Evolutionary conservation across 2,797 vertebrate genomes (phyloP), one percentile per base, ranked within the genome.

Genomic region (Myotis pilosus): DNA sequence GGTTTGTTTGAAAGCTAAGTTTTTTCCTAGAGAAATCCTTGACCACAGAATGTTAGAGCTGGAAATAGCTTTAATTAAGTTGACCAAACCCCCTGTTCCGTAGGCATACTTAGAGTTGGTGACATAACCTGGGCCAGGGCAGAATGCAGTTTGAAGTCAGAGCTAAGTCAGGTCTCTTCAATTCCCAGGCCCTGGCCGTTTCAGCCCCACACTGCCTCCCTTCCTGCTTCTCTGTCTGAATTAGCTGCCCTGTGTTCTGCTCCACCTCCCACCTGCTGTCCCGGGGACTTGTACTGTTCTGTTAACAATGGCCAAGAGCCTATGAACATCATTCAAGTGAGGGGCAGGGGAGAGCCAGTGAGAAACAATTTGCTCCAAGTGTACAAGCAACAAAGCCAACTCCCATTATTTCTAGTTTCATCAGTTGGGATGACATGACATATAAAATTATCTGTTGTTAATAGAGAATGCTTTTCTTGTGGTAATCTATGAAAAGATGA

Each of bases 1-100:
- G 49, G 49, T 51, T 51, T 51, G 49, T 51, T 51, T 51, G 15
- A 51, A 51, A 51, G 15, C 30, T 44, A 10, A 22, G 38, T 55
- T 79, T 91, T 81, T 81, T 64, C 20, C 64, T 71, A 62, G 72
- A 62, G 38, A 76, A 89, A 85, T n/a, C 20, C 66, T 74, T 85
- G 30, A 38, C 53, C 38, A 22, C 25, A 64, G 66, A 66, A 30
- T 41, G 28, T 38, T 30, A 92, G 22, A 44, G 10, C 44, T 82
- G 25, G 47, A 80, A 83, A n/a, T 47, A 60, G 28, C 53, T 78
- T 93, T 16, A 6, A 23, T 55, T 55, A 55, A 20, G 0, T 6
- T 13, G 51, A 9, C 30, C 44, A 36, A 57, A 55, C 3, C 2
- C 38, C 2, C 8, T 66, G 1, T 53, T 81, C 44, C n/a, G 9